Evolutionary conservation across 2,797 vertebrate genomes (phyloP), one percentile per base, ranked within the genome.

Genomic region (Chrysocyon brachyurus): DNA sequence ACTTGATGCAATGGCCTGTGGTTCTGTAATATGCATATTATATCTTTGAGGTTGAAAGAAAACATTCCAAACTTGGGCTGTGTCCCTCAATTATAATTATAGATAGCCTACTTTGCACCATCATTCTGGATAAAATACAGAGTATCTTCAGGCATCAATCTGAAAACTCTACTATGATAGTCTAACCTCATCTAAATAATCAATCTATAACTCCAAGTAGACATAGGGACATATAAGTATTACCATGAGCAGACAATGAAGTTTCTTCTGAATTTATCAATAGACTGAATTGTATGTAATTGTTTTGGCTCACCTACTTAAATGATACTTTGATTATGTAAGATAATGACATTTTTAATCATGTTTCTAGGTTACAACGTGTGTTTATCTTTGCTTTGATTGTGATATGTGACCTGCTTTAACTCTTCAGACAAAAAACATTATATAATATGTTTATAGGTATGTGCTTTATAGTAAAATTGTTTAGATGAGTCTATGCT

Each of bases 281-380:
- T 63, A 94, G n/a, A 52, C 12, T 59, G 61, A 93, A 64, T 77
- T 79, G 72, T 46, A 85, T 57, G 52, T 40, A 83, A 90, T 87
- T 57, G 95, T 92, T 92, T 81, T 92, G 82, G 87, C 87, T 96
- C 77, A 90, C 72, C 79, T 96, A 93, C 87, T 96, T 96, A 92
- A 87, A 89, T 57, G 89, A 90, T 95, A 87, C 61, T 89, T 96
- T 93, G 77, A 92, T 97, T 96, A 96, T 86, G 61, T 90, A 98
- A 98, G 85, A 94, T 77, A 98, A 88, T 96, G 83, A 97, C 92
- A 96, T 85, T 84, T 95, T 63, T 89, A 96, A 97, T 97, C 95
- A 97, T 94, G 98, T 98, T 98, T 98, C 98, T 98, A 98, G 98
- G 98, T 98, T 97, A 99, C 98, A 93, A 84, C 28, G 75, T 92